Percentiles rank a stretch among this genome's conserved stretches.
These are phyloP conservation scores for Tapera naevia DNA, from an alignment of 2,797 vertebrate genomes.

Conservation along the genomic window DNA sequence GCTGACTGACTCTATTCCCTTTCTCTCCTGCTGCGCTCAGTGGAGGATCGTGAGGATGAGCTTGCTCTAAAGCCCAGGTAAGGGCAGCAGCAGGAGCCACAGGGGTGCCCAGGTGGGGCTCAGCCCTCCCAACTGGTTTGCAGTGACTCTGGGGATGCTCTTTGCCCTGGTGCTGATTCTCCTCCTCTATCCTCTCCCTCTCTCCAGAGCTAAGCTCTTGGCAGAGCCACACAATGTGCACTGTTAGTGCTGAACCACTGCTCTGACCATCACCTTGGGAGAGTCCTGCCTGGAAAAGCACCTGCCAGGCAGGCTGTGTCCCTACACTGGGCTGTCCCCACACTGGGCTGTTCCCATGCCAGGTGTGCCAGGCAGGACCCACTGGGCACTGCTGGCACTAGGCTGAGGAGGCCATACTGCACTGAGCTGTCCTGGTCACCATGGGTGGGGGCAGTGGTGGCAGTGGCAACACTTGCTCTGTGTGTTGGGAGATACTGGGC, in stretches of 20 bases:
- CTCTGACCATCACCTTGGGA: background rate
- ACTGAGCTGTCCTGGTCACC: too few relatives aligned
- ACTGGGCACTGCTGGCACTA: too few relatives aligned
- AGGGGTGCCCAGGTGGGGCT: background rate
- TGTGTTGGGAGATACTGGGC: background rate
- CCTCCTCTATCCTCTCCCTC: too few relatives aligned
- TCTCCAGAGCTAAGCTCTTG: background rate
- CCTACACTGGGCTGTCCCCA: too few relatives aligned
- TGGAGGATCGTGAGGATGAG: slow-evolving; percentile 96
- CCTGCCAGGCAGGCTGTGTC: background rate
- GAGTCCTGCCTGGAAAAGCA: background rate
- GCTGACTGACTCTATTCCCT: slow-evolving; percentile 1
- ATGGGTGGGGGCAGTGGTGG: background rate
- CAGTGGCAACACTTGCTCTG: background rate
- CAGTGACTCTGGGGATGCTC: background rate
- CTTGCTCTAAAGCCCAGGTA: slow-evolving; percentile 91
- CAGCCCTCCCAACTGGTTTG: background rate
- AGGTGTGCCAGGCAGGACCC: background rate
- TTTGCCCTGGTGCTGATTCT: background rate
- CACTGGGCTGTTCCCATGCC: too few relatives aligned
- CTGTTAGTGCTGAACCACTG: background rate
- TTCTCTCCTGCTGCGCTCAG: slow-evolving; percentile 77
- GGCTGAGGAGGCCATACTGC: too few relatives aligned
- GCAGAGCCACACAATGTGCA: too few relatives aligned
- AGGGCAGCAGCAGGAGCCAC: slow-evolving; percentile 27